Conservation (phyloP, 2,113 vertebrate species). For the Corythoichthys haematopterus region DNA sequence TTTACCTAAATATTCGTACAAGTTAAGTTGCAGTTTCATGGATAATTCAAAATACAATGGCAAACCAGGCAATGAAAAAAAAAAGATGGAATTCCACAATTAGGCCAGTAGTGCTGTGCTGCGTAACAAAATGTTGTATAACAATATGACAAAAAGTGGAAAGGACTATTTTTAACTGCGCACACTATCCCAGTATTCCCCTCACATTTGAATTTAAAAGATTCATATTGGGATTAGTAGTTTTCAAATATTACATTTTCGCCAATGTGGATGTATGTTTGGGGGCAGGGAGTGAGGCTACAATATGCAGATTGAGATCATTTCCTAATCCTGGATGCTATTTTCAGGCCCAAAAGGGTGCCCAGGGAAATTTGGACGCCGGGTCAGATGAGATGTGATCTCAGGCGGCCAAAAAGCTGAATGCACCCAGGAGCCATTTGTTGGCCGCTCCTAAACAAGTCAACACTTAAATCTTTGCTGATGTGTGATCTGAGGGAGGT, state of each 20-base stretch:
- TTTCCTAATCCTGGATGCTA: neutral
- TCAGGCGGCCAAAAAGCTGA: neutral
- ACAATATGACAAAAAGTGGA: neutral
- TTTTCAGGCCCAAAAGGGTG: neutral
- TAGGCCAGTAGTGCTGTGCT: slow-evolving; percentile 5
- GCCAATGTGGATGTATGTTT: no score
- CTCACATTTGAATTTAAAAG: neutral
- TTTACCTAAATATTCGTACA: no score
- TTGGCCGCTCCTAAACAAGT: neutral
- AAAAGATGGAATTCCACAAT: neutral
- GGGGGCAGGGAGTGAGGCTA: neutral
- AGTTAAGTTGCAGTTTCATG: no score
- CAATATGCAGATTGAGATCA: slow-evolving; percentile 1
- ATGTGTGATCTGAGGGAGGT: neutral
- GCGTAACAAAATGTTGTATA: slow-evolving; percentile 1
- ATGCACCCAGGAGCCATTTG: neutral
- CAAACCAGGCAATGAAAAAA: neutral
- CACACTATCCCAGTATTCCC: neutral
- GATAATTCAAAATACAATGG: neutral
- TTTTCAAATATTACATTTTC: no score
- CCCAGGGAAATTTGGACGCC: neutral
- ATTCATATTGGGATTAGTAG: no score
- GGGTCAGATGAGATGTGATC: neutral
- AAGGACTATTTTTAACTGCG: neutral
- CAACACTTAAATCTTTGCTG: neutral